These are phyloP conservation scores for Oreochromis aureus DNA, from an alignment of 2,113 vertebrate species.

Conservation along the genomic window DNA sequence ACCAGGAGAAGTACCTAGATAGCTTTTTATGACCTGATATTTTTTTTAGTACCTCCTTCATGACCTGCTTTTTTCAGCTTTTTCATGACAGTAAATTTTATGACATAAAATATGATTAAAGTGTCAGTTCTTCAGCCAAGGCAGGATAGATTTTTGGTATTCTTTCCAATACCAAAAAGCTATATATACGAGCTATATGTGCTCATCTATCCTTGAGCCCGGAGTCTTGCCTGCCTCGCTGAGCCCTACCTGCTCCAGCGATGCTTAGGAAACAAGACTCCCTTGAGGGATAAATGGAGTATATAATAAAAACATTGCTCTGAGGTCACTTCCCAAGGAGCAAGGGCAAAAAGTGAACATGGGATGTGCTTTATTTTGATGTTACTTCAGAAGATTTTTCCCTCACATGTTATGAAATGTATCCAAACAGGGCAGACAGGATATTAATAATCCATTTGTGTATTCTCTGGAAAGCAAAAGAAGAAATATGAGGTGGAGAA, in stretches of 20 bases:
- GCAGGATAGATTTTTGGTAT: neutral
- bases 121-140: neutral
- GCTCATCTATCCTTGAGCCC: neutral
- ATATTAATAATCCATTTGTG: neutral
- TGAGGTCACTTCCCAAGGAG: constrained; percentile 17
- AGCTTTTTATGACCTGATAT: neutral
- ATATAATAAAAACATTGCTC: constrained; percentile 19
- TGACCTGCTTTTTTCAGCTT: neutral
- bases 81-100: neutral
- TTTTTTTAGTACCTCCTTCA: neutral
- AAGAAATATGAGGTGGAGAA: neutral
- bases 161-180: neutral
- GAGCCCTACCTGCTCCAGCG: neutral
- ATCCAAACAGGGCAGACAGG: neutral
- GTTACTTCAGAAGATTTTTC: neutral
- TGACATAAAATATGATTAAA: neutral
- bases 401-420: neutral
- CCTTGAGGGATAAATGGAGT: constrained; percentile 15
- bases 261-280: neutral
- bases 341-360: neutral
- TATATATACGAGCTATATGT: neutral
- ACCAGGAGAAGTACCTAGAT: neutral
- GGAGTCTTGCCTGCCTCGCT: neutral
- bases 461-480: neutral
- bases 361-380: neutral